Evolutionary conservation across 2,888 invertebrate genomes (phyloP), one percentile per base, ranked within the genome.

Genomic region (Xylota sylvarum): DNA sequence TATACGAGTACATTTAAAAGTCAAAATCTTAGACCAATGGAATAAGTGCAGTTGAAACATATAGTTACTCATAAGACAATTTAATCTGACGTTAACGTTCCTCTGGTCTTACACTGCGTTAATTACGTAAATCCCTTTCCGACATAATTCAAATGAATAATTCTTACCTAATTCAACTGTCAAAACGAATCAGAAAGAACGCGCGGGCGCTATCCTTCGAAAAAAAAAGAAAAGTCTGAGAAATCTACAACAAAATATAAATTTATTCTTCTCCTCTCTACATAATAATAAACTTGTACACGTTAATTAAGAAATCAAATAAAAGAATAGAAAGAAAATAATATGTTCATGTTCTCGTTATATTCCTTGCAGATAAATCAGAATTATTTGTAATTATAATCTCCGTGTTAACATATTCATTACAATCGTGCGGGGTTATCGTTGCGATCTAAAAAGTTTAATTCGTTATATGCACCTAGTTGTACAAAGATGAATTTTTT

Each of bases 361-460:
- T 6, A 19, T 58, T 12, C 10, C 46, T 40, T 58, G 37, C 67
- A 60, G 48, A 50, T 69, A 83, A 69, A 64, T 65, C 58, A 19
- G 65, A 72, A 62, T 77, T 64, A 65, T 67, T 67, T 74, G 58
- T 50, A 67, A 62, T 74, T 81, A 48, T 67, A 83, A 83, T 77
- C 83, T 72, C 46, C 65, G 50, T 83, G 83, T 83, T 67, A 83
- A 77, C 83, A 83, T 77, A 58, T 83, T 72, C 52, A 83, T 72
- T 78, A 67, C 27, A 62, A 37, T 73, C 77, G 67, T 77, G 83
- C 30, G 60, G 67, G 65, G 83, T 64, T 84, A 84, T 73, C 83
- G 58, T 10, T 32, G 70, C 52, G 37, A 83, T 77, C 83, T 70
- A 62, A 64, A 55, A 74, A 67, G 27, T 60, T 67, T 48, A 32